Evolutionary conservation across 64 coral and sea anemone genomes (phyloP).

Genomic region (Hydrozoanthus tunicans): DNA sequence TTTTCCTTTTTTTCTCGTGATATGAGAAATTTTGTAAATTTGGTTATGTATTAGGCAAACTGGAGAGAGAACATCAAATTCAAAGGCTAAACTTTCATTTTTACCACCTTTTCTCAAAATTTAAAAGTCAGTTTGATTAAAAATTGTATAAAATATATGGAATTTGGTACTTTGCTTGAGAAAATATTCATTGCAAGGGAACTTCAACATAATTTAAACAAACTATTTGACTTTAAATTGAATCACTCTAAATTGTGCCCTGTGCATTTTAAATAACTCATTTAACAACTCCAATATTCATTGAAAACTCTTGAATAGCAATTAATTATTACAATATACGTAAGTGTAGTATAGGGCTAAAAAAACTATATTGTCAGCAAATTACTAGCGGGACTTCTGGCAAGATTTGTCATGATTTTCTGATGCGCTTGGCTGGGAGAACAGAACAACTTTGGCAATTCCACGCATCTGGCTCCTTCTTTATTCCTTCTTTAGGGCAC

Average conservation of each 20-base stretch:
- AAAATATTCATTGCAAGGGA: not conserved
- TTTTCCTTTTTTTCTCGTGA: not conserved
- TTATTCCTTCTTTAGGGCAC: not conserved
- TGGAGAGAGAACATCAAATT: not conserved
- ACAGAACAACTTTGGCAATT: constrained; percentile 2
- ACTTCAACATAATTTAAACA: constrained; percentile 12
- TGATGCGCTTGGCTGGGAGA: not conserved
- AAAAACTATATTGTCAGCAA: too few relatives aligned
- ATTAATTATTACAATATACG: not conserved
- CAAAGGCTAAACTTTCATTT: not conserved
- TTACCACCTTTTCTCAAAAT: not conserved
- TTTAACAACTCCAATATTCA: not conserved
- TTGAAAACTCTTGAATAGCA: not conserved
- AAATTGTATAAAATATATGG: not conserved
- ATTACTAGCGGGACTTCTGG: not conserved
- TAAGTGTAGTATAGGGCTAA: too few relatives aligned
- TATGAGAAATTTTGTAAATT: not conserved
- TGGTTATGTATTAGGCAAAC: not conserved
- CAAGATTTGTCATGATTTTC: not conserved
- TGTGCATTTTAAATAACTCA: not conserved
- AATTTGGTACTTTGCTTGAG: not conserved
- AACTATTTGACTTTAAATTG: not conserved
- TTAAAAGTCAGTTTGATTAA: not conserved
- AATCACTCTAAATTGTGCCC: not conserved
- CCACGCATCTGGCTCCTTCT: not conserved